Evolutionary conservation across 2,888 invertebrate species (phyloP).

Genomic region (Dryobota labecula): DNA sequence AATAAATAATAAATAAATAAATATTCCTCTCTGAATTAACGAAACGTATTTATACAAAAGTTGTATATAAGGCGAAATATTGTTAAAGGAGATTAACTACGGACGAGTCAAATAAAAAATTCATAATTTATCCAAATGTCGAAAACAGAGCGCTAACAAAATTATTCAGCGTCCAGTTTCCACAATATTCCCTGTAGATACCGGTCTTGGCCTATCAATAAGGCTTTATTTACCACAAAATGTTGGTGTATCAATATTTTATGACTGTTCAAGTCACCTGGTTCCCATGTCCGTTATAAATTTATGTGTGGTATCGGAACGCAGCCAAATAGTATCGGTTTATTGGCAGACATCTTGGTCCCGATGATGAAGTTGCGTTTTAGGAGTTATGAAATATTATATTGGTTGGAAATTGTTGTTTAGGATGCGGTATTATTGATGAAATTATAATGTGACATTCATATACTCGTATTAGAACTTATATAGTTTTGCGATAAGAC

Average conservation of each 20-base stretch:
- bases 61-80: not conserved
- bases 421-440: not conserved
- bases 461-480: no score
- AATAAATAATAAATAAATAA: no score
- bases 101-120: not conserved
- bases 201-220: slow-evolving; percentile 39
- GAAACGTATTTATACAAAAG: not conserved
- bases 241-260: slow-evolving; percentile 67
- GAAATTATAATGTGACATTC: not conserved
- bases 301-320: slow-evolving; percentile 78
- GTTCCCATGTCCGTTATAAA: slow-evolving; percentile 72
- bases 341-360: slow-evolving; percentile 75
- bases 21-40: no score
- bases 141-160: slow-evolving; percentile 13
- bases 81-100: not conserved
- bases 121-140: slow-evolving; percentile 1
- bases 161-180: slow-evolving; percentile 6
- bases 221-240: slow-evolving; percentile 56
- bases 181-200: slow-evolving; percentile 25
- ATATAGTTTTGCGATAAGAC: not conserved
- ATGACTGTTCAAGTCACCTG: slow-evolving; percentile 76
- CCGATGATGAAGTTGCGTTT: slow-evolving; percentile 62
- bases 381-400: slow-evolving; percentile 57
- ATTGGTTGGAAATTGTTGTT: slow-evolving; percentile 5
- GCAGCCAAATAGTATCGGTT: slow-evolving; percentile 78